Base-by-base conservation (phyloP, 2,113 vertebrate species). In the Sceloporus tristichus region DNA sequence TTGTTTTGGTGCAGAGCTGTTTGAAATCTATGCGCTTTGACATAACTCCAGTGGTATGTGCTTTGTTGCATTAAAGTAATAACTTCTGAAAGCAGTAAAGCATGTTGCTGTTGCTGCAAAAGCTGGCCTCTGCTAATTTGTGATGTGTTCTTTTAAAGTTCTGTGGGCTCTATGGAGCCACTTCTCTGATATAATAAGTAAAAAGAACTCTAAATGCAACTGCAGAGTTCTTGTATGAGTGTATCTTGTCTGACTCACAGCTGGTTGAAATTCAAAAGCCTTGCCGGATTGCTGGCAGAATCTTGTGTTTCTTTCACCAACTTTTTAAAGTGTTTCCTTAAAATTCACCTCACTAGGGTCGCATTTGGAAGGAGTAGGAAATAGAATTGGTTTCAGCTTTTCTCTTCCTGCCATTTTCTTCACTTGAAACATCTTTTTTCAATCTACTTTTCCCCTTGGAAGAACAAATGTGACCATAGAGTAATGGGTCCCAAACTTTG, bases 11-110 rank as follows among this genome's bases (percentile, higher is more conserved):
- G 91, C 70, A 79, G 70, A 85, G 92, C 90, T 93, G 92, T 94
- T 94, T 94, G 94, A 86, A 87, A 91, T 92, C 40, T 91, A 81
- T 94, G 87, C 77, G 80, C 80, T 84, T 95, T 94, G 93, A 94
- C 74, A 38, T 66, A 4, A 62, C 92, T 85, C 93, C 92, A 94
- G 54, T 87, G 86, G 79, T 94, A 91, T 87, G 85, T 91, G 93
- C 91, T 95, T 93, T 79, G 29, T 87, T 89, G 90, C 89, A 90
- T 88, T 92, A 92, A 81, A 92, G 66, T 91, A 91, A 92, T 86
- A 89, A 82, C 86, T 91, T 82, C 84, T 82, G 85, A 92, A 90
- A 87, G 94, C 91, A 83, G 79, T 87, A 79, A 88, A 94, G 93
- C 42, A 2, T 95, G 59, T 74, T 90, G 88, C 87, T 94, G 76